These are phyloP conservation scores for Lasioglossum malachurum DNA, from an alignment of 2,888 invertebrate genomes.

Conservation along the genomic window DNA sequence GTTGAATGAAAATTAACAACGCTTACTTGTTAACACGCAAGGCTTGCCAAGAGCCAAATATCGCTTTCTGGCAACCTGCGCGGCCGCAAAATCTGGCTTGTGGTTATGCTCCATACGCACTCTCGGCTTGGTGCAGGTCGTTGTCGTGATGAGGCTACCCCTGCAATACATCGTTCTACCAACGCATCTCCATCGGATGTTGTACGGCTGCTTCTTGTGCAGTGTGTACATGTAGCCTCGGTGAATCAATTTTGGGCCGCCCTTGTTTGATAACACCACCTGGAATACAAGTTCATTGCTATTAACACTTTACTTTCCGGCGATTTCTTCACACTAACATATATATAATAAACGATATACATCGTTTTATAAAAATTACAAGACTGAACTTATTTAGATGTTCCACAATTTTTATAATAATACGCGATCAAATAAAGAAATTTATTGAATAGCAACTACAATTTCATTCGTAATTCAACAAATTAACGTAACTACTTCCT, in stretches of 20 bases:
- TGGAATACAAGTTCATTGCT: conserved; percentile 57
- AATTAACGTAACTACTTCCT: no score
- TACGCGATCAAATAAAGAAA: no score
- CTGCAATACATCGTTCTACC: conserved; percentile 84
- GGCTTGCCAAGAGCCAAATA: conserved; percentile 76
- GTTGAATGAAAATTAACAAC: background rate
- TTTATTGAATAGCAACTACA: background rate
- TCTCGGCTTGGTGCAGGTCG: conserved; percentile 81
- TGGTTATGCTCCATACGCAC: conserved; percentile 85
- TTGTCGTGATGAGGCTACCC: conserved; percentile 84
- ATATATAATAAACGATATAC: no score
- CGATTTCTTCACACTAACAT: no score
- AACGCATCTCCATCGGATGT: conserved; percentile 85
- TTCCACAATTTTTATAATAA: no score
- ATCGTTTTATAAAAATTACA: no score
- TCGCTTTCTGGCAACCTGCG: conserved; percentile 82
- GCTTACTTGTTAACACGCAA: conserved; percentile 66
- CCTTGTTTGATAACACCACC: conserved; percentile 85
- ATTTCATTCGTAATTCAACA: background rate
- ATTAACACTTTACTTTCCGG: background rate
- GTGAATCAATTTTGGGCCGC: conserved; percentile 85
- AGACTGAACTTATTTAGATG: no score
- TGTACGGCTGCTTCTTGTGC: conserved; percentile 84
- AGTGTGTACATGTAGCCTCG: conserved; percentile 85
- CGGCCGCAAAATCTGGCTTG: conserved; percentile 83